Evolutionary conservation across 92 coral and sea anemone genomes (phyloP).

Genomic region (Meandrina meandrites): DNA sequence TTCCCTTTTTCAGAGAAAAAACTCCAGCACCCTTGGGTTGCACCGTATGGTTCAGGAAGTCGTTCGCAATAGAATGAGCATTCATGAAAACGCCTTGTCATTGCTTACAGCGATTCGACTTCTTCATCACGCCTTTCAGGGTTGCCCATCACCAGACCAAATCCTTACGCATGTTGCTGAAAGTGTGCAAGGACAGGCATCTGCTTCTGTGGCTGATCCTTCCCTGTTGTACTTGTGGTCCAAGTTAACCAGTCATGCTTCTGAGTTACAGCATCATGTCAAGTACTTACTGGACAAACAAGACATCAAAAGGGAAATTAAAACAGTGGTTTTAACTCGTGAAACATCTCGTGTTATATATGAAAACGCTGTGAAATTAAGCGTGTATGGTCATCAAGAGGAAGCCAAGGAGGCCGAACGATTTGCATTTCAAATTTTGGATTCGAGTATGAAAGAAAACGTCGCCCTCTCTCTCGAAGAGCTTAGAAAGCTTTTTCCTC

Average conservation of each 20-base stretch:
- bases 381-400: slow-evolving; percentile 14
- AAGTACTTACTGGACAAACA: not conserved
- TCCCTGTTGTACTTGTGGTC: slow-evolving; percentile 68
- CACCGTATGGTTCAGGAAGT: slow-evolving; percentile 34
- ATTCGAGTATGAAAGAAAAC: not conserved
- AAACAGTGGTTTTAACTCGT: not conserved
- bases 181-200: slow-evolving; percentile 50
- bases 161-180: slow-evolving; percentile 17
- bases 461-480: not conserved
- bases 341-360: slow-evolving; percentile 30
- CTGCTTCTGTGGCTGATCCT: slow-evolving; percentile 45
- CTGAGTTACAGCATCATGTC: slow-evolving; percentile 53
- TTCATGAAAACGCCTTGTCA: slow-evolving; percentile 18
- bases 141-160: slow-evolving; percentile 52
- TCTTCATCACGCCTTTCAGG: slow-evolving; percentile 56
- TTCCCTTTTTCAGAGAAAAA: not conserved
- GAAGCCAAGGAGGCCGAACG: slow-evolving; percentile 30
- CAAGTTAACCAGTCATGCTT: slow-evolving; percentile 61
- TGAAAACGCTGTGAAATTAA: slow-evolving; percentile 36
- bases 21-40: not conserved
- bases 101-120: slow-evolving; percentile 63
- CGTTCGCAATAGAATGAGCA: not conserved
- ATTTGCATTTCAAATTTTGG: slow-evolving; percentile 22
- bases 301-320: not conserved
- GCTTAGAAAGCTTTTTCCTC: slow-evolving; percentile 15